Evolutionary conservation across 2,888 invertebrate genomes (phyloP).

Genomic region (Drosophila engyochracea): DNA sequence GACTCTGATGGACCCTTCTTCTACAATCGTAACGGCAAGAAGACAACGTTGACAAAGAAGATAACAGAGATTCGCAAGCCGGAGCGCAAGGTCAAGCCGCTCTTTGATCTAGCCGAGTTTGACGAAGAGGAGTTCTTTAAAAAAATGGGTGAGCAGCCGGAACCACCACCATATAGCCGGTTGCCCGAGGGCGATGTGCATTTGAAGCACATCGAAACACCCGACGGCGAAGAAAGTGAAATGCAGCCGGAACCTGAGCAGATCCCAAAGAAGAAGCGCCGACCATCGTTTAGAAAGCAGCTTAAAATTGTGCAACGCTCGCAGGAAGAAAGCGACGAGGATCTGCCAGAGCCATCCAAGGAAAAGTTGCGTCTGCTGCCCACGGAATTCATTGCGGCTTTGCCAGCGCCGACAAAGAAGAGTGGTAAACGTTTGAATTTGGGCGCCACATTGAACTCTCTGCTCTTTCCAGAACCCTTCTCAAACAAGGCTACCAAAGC

Average conservation of each 20-base stretch:
- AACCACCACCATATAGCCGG: slow-evolving; percentile 67
- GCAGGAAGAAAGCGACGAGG: slow-evolving; percentile 35
- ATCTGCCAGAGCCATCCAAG: not conserved
- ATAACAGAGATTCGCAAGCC: slow-evolving; percentile 81
- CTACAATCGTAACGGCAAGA: slow-evolving; percentile 68
- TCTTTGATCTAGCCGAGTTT: slow-evolving; percentile 67
- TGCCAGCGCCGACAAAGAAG: slow-evolving; percentile 53
- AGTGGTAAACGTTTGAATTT: slow-evolving; percentile 52
- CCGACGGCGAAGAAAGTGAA: slow-evolving; percentile 79
- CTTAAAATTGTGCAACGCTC: slow-evolving; percentile 57
- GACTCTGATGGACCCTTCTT: slow-evolving; percentile 71
- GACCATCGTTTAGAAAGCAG: slow-evolving; percentile 22
- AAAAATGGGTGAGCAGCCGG: slow-evolving; percentile 58
- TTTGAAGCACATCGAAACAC: slow-evolving; percentile 72
- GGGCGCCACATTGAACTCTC: slow-evolving; percentile 69
- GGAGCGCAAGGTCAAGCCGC: slow-evolving; percentile 66
- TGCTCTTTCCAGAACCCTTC: slow-evolving; percentile 75
- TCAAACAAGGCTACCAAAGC: slow-evolving; percentile 51
- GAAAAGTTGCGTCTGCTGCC: slow-evolving; percentile 62
- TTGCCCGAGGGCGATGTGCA: slow-evolving; percentile 83
- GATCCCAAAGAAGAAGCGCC: slow-evolving; percentile 21
- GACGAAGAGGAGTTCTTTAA: slow-evolving; percentile 83
- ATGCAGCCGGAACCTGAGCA: slow-evolving; percentile 57
- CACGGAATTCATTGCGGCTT: slow-evolving; percentile 80
- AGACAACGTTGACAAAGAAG: slow-evolving; percentile 71